Evolutionary conservation across 2,888 invertebrate genomes (phyloP), one percentile per base, ranked within the genome.

Genomic region (Esperia sulphurella): DNA sequence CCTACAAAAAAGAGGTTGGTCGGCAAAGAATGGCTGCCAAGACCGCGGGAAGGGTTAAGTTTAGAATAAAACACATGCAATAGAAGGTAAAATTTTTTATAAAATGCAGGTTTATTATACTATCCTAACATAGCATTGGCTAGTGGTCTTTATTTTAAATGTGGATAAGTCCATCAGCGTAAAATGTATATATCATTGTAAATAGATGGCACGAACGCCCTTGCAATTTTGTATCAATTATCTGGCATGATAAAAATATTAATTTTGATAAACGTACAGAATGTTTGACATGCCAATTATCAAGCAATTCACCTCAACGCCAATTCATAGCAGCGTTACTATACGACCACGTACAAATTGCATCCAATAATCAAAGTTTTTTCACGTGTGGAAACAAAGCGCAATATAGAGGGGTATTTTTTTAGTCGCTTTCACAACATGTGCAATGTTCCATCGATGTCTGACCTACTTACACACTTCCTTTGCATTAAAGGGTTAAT

Each of bases 401-500:
- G 72, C 68, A 75, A 73, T 76, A 71, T 65, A 71, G 65, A 68
- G 77, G 87, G 86, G 72, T 62, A 77, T 85, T 88, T 88, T 86
- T 87, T 84, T 73, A 64, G 64, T 50, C 75, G 85, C 88, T 88
- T 87, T 86, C 84, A 83, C 85, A 84, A 82, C 89, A 89, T 89
- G 82, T 88, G 89, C 87, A 84, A 83, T 85, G 80, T 65, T 68
- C 72, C 71, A 77, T 76, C 72, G 78, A 71, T 78, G 76, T 76
- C 75, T 84, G 85, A 88, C 88, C 88, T 84, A 89, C 86, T 85
- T 88, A 86, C 81, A 72, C 72, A 84, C 86, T 83, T 88, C 88
- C 87, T 87, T 64, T 79, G 78, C 80, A 73, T 79, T 75, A 80
- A 84, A 85, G 81, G 83, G 86, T 84, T 87, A 79, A 82, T 80